A percentile compares a stretch with the other conserved stretches of the same genome.
Evolutionary conservation across 2,797 vertebrate species (phyloP).

Genomic region (Vultur gryphus): DNA sequence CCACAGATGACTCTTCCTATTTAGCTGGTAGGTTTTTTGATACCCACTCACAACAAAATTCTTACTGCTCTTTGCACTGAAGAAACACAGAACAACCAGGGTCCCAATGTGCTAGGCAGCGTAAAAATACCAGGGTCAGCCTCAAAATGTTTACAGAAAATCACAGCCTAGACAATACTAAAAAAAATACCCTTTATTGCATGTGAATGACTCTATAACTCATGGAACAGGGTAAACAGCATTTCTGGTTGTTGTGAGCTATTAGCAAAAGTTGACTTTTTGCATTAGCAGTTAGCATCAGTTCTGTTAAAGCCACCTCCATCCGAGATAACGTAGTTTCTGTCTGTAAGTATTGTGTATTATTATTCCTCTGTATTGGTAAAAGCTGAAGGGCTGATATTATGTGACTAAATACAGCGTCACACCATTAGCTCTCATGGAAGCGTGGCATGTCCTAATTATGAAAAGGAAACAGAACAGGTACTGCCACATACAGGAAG

Average conservation of each 20-base stretch:
- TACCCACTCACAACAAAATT: background rate
- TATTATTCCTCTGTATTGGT: background rate
- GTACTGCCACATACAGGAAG: background rate
- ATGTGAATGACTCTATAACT: background rate
- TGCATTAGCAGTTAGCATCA: background rate
- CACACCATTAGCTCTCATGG: background rate
- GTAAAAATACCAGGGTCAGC: background rate
- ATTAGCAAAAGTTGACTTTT: background rate
- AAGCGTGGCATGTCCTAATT: background rate
- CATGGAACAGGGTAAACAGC: background rate
- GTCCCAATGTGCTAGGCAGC: background rate
- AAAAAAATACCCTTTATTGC: background rate
- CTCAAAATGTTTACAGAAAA: background rate
- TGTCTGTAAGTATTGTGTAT: background rate
- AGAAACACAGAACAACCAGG: background rate
- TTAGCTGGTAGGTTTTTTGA: background rate
- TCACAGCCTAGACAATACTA: background rate
- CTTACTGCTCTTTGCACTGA: background rate
- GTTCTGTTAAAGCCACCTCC: background rate
- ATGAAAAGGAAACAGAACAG: background rate
- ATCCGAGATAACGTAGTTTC: background rate
- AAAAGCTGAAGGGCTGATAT: background rate
- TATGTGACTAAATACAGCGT: background rate
- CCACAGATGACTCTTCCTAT: background rate
- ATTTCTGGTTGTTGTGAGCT: background rate